Conservation (phyloP, 2,888 invertebrate species). For the Platerodrilus igneus region DNA sequence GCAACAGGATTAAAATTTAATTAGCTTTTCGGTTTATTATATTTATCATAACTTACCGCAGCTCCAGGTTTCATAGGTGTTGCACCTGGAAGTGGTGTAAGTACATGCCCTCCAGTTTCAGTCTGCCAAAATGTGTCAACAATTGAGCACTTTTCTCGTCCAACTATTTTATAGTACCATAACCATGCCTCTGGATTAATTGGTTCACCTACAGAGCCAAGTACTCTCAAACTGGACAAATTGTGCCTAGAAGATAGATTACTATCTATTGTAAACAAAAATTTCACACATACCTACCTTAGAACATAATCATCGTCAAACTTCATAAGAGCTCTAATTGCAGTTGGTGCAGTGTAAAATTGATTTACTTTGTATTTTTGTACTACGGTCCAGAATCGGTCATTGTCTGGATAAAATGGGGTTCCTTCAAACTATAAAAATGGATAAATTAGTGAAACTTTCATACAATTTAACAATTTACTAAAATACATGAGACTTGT, state of each 20-base stretch:
- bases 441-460: too few relatives aligned
- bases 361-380: constrained; percentile 93
- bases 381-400: constrained; percentile 88
- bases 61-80: constrained; percentile 98
- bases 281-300: constrained; percentile 52
- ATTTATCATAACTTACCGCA: constrained; percentile 89
- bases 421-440: constrained; percentile 86
- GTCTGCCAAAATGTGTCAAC: constrained; percentile 99
- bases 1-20: too few relatives aligned
- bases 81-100: constrained; percentile 93
- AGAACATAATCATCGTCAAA: constrained; percentile 82
- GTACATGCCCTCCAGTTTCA: constrained; percentile 96
- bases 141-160: constrained; percentile 80
- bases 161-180: constrained; percentile 87
- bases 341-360: constrained; percentile 98
- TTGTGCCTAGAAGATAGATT: constrained; percentile 54
- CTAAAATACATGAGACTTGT: not conserved
- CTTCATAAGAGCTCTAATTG: constrained; percentile 93
- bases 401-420: constrained; percentile 90
- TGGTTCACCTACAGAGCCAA: constrained; percentile 98
- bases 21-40: too few relatives aligned
- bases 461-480: not conserved
- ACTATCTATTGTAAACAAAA: constrained; percentile 19
- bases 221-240: constrained; percentile 63
- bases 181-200: constrained; percentile 98